Percentiles rank a stretch among this genome's conserved stretches.
These are phyloP conservation scores for Plectropomus leopardus DNA, from an alignment of 2,113 vertebrate genomes.

Conservation along the genomic window DNA sequence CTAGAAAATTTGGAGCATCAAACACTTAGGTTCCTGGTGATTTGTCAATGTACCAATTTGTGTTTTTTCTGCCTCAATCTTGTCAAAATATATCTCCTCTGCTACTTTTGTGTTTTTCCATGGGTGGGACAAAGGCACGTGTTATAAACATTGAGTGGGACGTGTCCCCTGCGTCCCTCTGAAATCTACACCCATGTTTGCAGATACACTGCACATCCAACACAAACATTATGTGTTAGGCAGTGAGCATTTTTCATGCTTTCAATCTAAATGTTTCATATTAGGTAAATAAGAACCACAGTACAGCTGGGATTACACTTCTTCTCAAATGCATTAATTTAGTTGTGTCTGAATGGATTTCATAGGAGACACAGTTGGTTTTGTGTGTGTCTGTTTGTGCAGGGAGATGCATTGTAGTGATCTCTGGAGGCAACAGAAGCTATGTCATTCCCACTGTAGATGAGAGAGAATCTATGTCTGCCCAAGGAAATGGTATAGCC, in stretches of 20 bases:
- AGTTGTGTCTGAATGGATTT: not conserved
- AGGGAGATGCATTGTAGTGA: conserved; percentile 14
- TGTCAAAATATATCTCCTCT: too few relatives aligned
- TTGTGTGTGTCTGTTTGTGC: conserved; percentile 5
- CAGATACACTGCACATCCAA: not conserved
- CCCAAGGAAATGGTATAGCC: conserved; percentile 47
- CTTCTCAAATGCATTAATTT: not conserved
- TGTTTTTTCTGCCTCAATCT: too few relatives aligned
- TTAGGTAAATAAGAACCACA: not conserved
- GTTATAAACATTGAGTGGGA: too few relatives aligned
- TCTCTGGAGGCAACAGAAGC: conserved; percentile 9
- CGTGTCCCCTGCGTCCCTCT: too few relatives aligned
- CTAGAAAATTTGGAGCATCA: too few relatives aligned
- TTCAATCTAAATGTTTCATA: not conserved
- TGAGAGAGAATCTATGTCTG: conserved; percentile 24
- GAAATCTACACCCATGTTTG: too few relatives aligned
- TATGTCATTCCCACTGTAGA: conserved; percentile 23
- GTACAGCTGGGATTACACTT: not conserved
- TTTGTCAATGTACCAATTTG: too few relatives aligned
- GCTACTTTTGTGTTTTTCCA: too few relatives aligned
- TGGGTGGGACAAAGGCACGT: too few relatives aligned
- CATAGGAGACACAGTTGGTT: not conserved
- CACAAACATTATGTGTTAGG: not conserved
- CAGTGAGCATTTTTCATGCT: not conserved
- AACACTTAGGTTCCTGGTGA: too few relatives aligned